Base-by-base conservation (phyloP, 1,140 invertebrate genomes). In the Heliconius melpomene region DNA sequence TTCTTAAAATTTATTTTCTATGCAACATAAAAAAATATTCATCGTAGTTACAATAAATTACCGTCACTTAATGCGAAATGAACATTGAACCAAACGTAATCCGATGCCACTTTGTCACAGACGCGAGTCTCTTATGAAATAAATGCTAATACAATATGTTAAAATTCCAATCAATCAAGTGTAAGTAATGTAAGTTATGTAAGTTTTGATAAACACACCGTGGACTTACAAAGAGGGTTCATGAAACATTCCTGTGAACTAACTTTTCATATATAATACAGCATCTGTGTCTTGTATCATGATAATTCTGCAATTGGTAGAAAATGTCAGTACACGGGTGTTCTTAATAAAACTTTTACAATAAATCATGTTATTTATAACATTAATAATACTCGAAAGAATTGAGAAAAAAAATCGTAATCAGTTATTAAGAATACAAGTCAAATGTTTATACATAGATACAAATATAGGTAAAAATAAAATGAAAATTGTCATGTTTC, bases 1-100 rank as follows among this genome's bases (percentile, higher is more conserved):
- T 93, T 93, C 90, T 94, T 94, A 94, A 92, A 93, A 90, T 94
- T 93, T 94, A 94, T 94, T 94, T 94, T 94, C 93, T 94, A 94
- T 93, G 93, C 93, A 94, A 94, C 93, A 94, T 94, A 94, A 94
- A 94, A 94, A 94, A 94, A 94, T 94, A 94, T 94, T 87, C 89
- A 93, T 93, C 93, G 87, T 94, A 92, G 92, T 92, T 94, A 93
- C 87, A 93, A 94, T 93, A 93, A 94, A 94, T 94, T 94, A 94
- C 91, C 89, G 90, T 93, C 91, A 93, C 91, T 93, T 93, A 94
- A 92, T 92, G 89, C 90, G 82, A 94, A 94, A 87, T 90, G 91
- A 93, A 91, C 85, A 85, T 90, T 66, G 26, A 89, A 90, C 88
- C 87, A 90, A 91, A 88, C 86, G 83, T 29, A 74, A 79, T 74